Conservation (phyloP, 2,888 invertebrate genomes). For the Lacanobia wlatinum region DNA sequence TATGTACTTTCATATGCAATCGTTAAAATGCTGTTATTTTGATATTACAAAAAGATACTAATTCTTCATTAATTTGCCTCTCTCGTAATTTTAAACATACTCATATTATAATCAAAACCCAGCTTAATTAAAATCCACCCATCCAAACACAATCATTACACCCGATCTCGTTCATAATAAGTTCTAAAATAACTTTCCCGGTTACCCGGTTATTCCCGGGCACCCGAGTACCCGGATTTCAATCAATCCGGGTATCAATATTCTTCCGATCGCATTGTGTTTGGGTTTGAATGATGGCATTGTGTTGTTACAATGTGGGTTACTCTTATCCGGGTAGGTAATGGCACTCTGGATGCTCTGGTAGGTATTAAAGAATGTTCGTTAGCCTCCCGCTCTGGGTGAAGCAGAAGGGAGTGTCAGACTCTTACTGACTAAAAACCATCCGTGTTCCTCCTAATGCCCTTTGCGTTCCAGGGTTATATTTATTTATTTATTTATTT, state of each 20-base stretch:
- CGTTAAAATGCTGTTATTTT: no score
- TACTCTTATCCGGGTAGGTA: conserved; percentile 4
- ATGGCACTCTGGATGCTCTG: neutral
- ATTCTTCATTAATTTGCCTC: no score
- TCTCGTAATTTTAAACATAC: neutral
- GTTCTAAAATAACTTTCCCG: conserved; percentile 15
- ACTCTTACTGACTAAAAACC: no score
- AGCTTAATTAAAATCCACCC: conserved; percentile 28
- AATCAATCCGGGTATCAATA: conserved; percentile 18
- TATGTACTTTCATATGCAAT: no score
- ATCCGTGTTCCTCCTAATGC: no score
- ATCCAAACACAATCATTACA: conserved; percentile 20
- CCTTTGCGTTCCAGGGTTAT: no score
- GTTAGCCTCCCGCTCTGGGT: no score
- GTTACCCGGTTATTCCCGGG: neutral
- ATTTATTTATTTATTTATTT: no score
- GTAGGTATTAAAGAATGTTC: neutral
- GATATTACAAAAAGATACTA: no score
- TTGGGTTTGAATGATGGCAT: conserved; percentile 23
- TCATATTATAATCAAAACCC: neutral
- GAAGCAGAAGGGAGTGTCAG: no score
- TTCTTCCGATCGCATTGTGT: conserved; percentile 28
- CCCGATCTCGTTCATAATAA: conserved; percentile 26
- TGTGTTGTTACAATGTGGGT: conserved; percentile 33
- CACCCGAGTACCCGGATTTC: conserved; percentile 19